phyloP scores from a whole-genome alignment of 2,113 vertebrate genomes.

The Merops nubicus region DNA sequence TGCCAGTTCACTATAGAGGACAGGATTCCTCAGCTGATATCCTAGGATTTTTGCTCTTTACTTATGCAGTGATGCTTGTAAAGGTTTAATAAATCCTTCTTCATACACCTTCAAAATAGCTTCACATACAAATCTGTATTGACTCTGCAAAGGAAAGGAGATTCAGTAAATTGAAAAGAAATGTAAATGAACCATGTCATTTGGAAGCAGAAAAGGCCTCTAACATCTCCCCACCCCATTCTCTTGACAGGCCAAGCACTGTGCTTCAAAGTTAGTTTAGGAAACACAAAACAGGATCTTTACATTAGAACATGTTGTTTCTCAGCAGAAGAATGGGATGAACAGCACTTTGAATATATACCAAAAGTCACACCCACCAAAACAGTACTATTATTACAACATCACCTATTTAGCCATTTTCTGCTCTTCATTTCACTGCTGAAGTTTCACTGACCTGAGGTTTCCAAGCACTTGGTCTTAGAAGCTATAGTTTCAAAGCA shows the following conservation, averaged over 20 bases:
- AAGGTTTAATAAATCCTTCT: slow-evolving; percentile 90
- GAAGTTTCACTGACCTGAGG: background rate
- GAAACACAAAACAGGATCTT: background rate
- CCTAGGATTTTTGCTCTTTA: slow-evolving; percentile 70
- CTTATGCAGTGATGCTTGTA: slow-evolving; percentile 82
- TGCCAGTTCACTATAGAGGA: slow-evolving; percentile 56
- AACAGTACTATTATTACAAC: background rate
- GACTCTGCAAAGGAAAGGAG: slow-evolving; percentile 84
- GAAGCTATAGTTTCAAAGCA: background rate
- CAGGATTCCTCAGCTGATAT: slow-evolving; percentile 61
- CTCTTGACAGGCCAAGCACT: background rate
- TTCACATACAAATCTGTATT: slow-evolving; percentile 98
- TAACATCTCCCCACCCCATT: background rate
- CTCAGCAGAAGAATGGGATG: background rate
- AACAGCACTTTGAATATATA: background rate
- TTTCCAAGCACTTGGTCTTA: background rate
- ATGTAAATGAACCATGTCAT: background rate
- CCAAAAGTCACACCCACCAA: background rate
- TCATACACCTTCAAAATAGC: slow-evolving; percentile 97
- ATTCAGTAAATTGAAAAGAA: slow-evolving; percentile 29
- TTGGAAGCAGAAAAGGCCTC: background rate
- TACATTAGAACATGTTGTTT: background rate
- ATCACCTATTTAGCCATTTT: background rate
- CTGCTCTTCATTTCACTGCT: background rate
- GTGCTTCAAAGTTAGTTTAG: background rate